Percentiles rank a stretch among this genome's conserved stretches.
These are phyloP conservation scores for Helogale parvula DNA, from an alignment of 2,113 vertebrate genomes.

Conservation along the genomic window DNA sequence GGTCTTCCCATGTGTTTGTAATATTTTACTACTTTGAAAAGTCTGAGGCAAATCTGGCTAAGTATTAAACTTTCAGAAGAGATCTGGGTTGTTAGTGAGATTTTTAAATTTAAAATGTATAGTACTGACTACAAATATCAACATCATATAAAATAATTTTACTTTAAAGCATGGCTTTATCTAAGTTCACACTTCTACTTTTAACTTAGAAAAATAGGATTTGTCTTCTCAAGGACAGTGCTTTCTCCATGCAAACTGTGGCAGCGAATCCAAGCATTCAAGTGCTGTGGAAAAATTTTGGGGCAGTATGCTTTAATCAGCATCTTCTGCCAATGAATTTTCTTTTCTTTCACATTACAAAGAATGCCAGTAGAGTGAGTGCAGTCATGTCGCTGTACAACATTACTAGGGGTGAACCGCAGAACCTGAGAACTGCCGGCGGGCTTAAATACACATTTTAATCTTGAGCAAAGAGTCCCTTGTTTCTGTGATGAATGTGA, in stretches of 20 bases:
- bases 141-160: not conserved
- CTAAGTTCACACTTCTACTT: not conserved
- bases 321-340: conserved; percentile 36
- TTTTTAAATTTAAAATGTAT: conserved; percentile 37
- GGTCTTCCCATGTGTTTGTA: not conserved
- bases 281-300: not conserved
- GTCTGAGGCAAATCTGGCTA: not conserved
- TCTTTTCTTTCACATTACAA: conserved; percentile 49
- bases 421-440: conserved; percentile 39
- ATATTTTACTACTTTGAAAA: conserved; percentile 6
- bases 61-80: not conserved
- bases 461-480: conserved; percentile 32
- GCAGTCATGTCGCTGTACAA: conserved; percentile 13
- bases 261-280: not conserved
- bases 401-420: conserved; percentile 49
- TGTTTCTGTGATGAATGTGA: conserved; percentile 64
- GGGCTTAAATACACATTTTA: not conserved
- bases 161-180: not conserved
- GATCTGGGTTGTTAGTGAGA: not conserved
- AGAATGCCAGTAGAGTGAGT: not conserved
- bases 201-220: not conserved
- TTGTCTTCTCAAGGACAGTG: not conserved
- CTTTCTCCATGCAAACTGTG: not conserved
- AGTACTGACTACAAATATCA: not conserved
- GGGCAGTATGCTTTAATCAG: conserved; percentile 41